Percentiles rank a stretch among this genome's conserved stretches.
These are phyloP conservation scores for Taenioides sp. DNA, from an alignment of 2,797 vertebrate genomes.

Conservation along the genomic window DNA sequence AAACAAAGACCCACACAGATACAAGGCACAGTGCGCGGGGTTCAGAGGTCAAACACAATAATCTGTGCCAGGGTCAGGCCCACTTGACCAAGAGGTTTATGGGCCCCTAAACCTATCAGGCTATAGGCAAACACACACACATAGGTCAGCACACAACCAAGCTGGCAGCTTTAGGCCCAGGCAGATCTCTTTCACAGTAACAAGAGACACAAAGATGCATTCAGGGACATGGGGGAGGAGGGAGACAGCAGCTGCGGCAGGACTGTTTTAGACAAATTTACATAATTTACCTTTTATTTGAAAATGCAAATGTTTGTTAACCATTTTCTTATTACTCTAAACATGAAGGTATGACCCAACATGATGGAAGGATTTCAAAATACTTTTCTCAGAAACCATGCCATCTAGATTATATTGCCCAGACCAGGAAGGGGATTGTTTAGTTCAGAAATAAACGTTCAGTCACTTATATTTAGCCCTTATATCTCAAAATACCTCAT, in stretches of 20 bases:
- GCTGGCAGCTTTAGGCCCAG: constrained; percentile 41
- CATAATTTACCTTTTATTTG: not conserved
- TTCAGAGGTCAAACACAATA: constrained; percentile 60
- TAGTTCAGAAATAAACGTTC: too few species aligned
- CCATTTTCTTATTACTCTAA: not conserved
- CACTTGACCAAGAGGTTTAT: constrained; percentile 69
- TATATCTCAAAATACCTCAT: too few species aligned
- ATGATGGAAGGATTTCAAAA: not conserved
- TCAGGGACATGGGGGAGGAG: constrained; percentile 11
- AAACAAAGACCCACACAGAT: constrained; percentile 39
- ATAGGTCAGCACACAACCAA: constrained; percentile 20
- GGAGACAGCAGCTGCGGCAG: not conserved
- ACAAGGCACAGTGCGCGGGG: constrained; percentile 25
- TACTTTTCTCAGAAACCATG: not conserved
- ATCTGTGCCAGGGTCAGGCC: constrained; percentile 61
- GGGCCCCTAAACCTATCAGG: constrained; percentile 62
- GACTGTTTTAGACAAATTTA: not conserved
- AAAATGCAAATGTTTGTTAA: not conserved
- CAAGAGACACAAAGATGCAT: constrained; percentile 31
- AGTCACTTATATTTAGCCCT: too few species aligned
- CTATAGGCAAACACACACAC: constrained; percentile 26
- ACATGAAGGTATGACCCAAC: not conserved
- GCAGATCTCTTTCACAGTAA: constrained; percentile 40
- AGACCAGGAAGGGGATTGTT: not conserved
- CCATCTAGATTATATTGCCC: not conserved